These are phyloP conservation scores for Thripadectes ignobilis DNA, from an alignment of 2,797 vertebrate genomes.

Conservation along the genomic window DNA sequence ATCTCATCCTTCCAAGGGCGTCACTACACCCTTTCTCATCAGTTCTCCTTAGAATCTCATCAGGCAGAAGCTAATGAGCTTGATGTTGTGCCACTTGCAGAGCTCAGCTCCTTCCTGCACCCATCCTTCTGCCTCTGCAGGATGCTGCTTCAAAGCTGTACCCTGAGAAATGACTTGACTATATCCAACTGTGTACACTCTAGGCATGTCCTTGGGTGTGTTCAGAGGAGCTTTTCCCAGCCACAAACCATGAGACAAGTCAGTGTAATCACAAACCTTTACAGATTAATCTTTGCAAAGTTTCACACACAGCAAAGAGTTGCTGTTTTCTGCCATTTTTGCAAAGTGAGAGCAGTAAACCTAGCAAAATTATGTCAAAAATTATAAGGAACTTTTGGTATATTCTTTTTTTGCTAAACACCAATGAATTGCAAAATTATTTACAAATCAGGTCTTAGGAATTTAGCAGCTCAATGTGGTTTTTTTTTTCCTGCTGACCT, in stretches of 20 bases:
- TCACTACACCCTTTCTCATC: background rate
- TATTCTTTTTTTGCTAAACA: background rate
- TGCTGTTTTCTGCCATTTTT: background rate
- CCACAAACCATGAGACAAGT: background rate
- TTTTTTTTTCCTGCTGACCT: background rate
- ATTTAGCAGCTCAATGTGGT: background rate
- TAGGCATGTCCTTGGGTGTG: background rate
- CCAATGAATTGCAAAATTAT: background rate
- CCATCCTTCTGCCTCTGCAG: background rate
- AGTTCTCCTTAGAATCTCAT: background rate
- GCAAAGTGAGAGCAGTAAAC: background rate
- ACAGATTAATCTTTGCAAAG: background rate
- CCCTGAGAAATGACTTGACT: background rate
- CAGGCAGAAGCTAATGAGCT: background rate
- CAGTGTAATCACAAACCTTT: background rate
- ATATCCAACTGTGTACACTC: rapidly evolving
- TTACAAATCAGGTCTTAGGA: background rate
- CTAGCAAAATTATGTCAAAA: background rate
- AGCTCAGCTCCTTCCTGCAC: background rate
- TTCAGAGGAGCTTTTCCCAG: background rate
- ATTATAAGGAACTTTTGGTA: background rate
- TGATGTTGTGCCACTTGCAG: background rate
- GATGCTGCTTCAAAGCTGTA: background rate
- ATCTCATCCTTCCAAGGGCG: background rate
- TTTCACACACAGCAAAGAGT: background rate